Conservation (phyloP, 2,113 vertebrate species). For the Butorides virescens region DNA sequence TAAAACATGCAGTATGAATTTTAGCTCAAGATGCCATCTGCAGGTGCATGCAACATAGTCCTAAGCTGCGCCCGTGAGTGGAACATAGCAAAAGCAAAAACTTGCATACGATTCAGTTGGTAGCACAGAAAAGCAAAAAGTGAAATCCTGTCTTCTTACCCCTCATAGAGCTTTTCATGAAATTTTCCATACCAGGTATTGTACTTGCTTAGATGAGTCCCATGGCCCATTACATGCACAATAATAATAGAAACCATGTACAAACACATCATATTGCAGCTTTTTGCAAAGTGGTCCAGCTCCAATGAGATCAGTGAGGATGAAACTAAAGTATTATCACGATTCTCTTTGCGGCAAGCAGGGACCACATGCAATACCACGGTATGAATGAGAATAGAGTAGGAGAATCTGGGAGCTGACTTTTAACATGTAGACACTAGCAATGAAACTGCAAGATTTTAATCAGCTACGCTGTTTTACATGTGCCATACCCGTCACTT, state of each 20-base stretch:
- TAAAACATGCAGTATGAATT: background rate
- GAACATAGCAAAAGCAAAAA: background rate
- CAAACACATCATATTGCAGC: background rate
- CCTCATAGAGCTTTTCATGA: background rate
- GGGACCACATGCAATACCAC: accelerated
- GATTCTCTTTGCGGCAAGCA: background rate
- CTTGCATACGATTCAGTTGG: background rate
- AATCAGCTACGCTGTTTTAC: background rate
- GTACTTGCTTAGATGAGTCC: background rate
- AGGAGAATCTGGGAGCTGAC: background rate
- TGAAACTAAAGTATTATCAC: background rate
- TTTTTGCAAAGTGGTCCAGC: background rate
- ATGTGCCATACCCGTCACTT: background rate
- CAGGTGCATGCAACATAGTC: background rate
- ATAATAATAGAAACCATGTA: background rate
- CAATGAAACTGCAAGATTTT: background rate
- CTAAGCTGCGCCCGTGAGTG: background rate
- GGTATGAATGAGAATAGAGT: background rate
- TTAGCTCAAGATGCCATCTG: background rate
- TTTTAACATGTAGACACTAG: background rate
- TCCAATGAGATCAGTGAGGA: accelerated
- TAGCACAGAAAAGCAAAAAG: background rate
- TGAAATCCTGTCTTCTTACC: background rate
- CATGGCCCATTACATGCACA: background rate
- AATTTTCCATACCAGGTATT: background rate